Evolutionary conservation across 2,113 vertebrate species (phyloP).

Genomic region (Petromus typicus): DNA sequence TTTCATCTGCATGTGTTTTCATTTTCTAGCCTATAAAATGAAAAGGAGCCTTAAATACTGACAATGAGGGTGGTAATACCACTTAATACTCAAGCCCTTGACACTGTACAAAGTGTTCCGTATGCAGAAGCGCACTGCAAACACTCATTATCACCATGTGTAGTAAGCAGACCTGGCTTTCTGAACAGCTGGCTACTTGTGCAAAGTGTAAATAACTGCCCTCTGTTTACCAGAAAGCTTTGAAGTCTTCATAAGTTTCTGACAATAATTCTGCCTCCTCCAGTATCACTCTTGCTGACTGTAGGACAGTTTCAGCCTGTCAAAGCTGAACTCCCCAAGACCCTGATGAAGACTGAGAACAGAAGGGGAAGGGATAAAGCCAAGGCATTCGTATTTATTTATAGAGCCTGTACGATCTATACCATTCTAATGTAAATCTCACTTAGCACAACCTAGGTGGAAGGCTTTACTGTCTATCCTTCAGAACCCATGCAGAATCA

Average conservation of each 20-base stretch:
- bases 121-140: background rate
- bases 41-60: background rate
- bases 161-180: background rate
- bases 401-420: background rate
- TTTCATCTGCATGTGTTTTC: constrained; percentile 2
- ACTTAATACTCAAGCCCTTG: background rate
- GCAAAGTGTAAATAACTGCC: background rate
- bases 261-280: background rate
- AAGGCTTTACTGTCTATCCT: background rate
- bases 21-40: constrained; percentile 9
- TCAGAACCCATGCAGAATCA: background rate
- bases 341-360: background rate
- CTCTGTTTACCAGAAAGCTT: background rate
- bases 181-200: background rate
- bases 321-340: background rate
- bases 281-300: background rate
- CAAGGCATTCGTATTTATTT: background rate
- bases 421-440: background rate
- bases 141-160: background rate
- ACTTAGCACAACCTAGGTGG: background rate
- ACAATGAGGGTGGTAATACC: background rate
- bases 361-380: background rate
- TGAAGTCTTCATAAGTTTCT: background rate
- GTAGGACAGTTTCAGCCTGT: background rate
- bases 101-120: background rate